Percentiles rank a stretch among this genome's conserved stretches.
Evolutionary conservation across 2,113 vertebrate genomes (phyloP).

Genomic region (Arizona elegans): DNA sequence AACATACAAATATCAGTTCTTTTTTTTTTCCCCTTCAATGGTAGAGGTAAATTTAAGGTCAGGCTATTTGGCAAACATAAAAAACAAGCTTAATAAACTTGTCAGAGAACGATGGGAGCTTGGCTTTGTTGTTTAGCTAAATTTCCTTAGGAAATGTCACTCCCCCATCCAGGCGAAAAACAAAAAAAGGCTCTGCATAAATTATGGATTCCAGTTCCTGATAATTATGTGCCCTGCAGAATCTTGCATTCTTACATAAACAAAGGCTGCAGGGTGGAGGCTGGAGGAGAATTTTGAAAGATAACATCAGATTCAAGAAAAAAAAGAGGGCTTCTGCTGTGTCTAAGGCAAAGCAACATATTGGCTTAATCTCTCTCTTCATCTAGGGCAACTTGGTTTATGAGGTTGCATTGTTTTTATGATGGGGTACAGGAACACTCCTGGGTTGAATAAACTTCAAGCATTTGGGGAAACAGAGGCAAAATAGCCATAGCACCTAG

Average conservation of each 20-base stretch:
- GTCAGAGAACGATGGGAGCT: constrained; percentile 35
- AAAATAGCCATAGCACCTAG: no score
- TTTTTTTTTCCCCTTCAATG: not conserved
- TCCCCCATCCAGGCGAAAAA: constrained; percentile 10
- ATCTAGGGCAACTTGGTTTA: constrained; percentile 1
- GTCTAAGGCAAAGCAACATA: not conserved
- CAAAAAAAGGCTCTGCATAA: constrained; percentile 30
- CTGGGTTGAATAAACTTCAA: not conserved
- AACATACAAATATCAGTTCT: not conserved
- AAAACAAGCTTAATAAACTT: constrained; percentile 30
- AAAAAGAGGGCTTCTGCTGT: not conserved
- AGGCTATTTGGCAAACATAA: constrained; percentile 29
- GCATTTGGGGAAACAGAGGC: not conserved
- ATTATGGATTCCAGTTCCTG: constrained; percentile 30
- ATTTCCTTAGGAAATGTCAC: constrained; percentile 45
- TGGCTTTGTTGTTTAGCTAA: not conserved
- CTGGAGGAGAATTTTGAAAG: constrained; percentile 13
- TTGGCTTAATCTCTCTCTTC: not conserved
- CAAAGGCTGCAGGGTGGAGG: constrained; percentile 15
- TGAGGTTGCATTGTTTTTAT: not conserved
- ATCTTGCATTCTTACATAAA: not conserved
- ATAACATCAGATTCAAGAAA: constrained; percentile 17
- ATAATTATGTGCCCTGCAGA: constrained; percentile 35
- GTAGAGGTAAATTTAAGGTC: constrained; percentile 34
- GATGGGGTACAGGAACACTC: not conserved